Conservation (phyloP, 1,140 invertebrate species). For the Cepaea nemoralis region DNA sequence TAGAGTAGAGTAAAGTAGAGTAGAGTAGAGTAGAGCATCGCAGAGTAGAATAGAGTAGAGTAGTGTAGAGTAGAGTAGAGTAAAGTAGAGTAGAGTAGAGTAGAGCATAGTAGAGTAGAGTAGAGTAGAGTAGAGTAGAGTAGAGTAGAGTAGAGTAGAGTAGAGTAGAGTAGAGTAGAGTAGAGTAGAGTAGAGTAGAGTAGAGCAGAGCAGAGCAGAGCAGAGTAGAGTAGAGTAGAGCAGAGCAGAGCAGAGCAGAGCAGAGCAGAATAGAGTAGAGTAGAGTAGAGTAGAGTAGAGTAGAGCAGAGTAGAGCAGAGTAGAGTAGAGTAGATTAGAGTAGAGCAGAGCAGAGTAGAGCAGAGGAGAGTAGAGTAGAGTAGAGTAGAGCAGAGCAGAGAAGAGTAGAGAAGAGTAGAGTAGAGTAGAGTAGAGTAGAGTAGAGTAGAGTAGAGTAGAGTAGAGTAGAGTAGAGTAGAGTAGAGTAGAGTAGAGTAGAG, state of each 20-base stretch:
- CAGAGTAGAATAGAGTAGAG: constrained; percentile 12
- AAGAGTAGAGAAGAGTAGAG: constrained; percentile 1
- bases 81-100: no score
- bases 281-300: constrained; percentile 10
- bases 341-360: no score
- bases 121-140: not conserved
- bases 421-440: constrained; percentile 10
- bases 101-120: no score
- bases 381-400: constrained; percentile 9
- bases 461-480: constrained; percentile 3
- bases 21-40: no score
- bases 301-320: constrained; percentile 9
- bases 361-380: no score
- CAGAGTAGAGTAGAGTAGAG: constrained; percentile 9
- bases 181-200: not conserved
- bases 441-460: constrained; percentile 10
- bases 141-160: not conserved
- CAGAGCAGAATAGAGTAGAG: constrained; percentile 5
- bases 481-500: not conserved
- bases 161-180: not conserved
- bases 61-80: no score
- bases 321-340: no score
- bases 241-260: constrained; percentile 9
- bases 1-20: constrained; percentile 24
- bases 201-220: not conserved